Conservation (phyloP, 2,113 vertebrate genomes). For the Malurus cyaneus region DNA sequence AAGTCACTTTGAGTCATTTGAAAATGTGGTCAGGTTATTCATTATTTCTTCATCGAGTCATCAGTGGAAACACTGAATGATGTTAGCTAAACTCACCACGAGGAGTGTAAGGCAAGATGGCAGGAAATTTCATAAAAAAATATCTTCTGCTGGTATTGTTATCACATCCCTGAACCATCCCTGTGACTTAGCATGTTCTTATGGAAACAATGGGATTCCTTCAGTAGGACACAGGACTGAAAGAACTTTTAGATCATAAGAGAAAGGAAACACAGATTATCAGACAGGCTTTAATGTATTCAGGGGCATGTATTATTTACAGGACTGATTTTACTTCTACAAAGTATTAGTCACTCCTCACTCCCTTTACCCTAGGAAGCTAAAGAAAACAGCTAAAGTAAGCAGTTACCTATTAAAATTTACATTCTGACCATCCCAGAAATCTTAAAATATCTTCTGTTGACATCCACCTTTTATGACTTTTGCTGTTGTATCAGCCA, state of each 20-base stretch:
- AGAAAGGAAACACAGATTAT: background rate
- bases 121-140: background rate
- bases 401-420: background rate
- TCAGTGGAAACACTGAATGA: background rate
- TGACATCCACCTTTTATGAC: background rate
- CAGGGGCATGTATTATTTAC: background rate
- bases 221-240: background rate
- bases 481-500: background rate
- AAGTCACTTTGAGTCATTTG: background rate
- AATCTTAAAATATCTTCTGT: background rate
- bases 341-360: background rate
- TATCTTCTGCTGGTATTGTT: background rate
- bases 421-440: background rate
- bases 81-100: background rate
- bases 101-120: background rate
- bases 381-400: background rate
- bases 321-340: background rate
- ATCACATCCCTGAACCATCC: background rate
- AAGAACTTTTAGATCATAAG: background rate
- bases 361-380: background rate
- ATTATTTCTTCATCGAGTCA: background rate
- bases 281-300: background rate
- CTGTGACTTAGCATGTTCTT: background rate
- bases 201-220: background rate
- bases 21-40: background rate